Evolutionary conservation across 53 echinoderm and acorn worm genomes (phyloP).

Genomic region (Arbacia lixula): DNA sequence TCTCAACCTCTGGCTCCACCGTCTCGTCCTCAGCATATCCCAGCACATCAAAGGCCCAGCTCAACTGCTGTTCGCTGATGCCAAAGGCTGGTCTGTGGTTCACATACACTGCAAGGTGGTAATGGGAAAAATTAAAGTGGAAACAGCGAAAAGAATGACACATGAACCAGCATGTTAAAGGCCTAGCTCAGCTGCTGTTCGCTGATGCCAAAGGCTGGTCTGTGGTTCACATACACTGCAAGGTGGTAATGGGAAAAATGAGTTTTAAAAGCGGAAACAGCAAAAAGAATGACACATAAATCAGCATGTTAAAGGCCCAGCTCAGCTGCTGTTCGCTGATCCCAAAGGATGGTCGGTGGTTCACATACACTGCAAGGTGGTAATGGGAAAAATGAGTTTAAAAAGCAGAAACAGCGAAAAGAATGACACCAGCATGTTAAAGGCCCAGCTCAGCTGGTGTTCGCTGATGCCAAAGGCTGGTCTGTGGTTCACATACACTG

Average conservation of each 20-base stretch:
- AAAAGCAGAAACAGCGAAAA: neutral
- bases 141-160: neutral
- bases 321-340: conserved; percentile 61
- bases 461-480: conserved; percentile 83
- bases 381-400: too few species aligned
- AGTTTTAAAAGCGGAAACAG: too few species aligned
- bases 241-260: too few species aligned
- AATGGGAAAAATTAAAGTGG: too few species aligned
- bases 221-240: conserved; percentile 94
- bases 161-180: conserved; percentile 83
- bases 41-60: conserved; percentile 90
- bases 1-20: conserved; percentile 78
- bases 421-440: too few species aligned
- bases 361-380: conserved; percentile 47
- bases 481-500: conserved; percentile 44
- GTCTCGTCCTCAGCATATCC: conserved; percentile 74
- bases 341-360: conserved; percentile 69
- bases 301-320: too few species aligned
- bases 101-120: conserved; percentile 87
- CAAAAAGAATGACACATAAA: too few species aligned
- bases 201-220: conserved; percentile 90
- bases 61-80: conserved; percentile 74
- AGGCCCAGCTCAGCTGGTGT: conserved; percentile 1
- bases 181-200: conserved; percentile 70
- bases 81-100: conserved; percentile 99